Evolutionary conservation across 1,140 invertebrate genomes (phyloP).

Genomic region (Macrobrachium nipponense): DNA sequence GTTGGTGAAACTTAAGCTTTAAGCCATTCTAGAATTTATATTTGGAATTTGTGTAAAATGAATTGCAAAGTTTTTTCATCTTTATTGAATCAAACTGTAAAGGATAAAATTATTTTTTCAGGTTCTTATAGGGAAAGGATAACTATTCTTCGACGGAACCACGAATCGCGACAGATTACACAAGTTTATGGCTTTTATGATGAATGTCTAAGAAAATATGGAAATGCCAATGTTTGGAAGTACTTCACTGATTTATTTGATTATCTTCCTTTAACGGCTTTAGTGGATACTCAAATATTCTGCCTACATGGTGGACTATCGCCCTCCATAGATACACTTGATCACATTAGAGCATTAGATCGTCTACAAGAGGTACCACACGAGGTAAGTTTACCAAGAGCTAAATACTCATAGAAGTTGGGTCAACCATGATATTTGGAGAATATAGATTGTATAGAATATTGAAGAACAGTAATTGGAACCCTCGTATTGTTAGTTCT

Average conservation of each 20-base stretch:
- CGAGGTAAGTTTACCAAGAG: slow-evolving; percentile 77
- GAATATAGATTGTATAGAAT: no score
- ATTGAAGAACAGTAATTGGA: no score
- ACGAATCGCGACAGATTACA: slow-evolving; percentile 99
- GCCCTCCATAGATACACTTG: slow-evolving; percentile 98
- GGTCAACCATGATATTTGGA: no score
- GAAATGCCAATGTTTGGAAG: slow-evolving; percentile 99
- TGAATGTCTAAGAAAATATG: slow-evolving; percentile 99
- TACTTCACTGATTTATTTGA: slow-evolving; percentile 99
- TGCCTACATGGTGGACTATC: slow-evolving; percentile 99
- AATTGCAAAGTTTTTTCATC: neutral
- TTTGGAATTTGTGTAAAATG: neutral
- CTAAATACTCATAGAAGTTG: no score
- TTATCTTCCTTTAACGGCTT: slow-evolving; percentile 96
- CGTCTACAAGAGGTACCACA: slow-evolving; percentile 99
- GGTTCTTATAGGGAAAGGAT: slow-evolving; percentile 99
- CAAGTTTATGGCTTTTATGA: slow-evolving; percentile 99
- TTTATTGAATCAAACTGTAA: no score
- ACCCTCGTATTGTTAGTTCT: no score
- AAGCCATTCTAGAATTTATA: no score
- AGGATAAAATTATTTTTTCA: slow-evolving; percentile 68
- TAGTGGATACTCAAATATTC: slow-evolving; percentile 98
- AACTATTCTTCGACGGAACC: slow-evolving; percentile 98
- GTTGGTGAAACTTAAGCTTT: no score
- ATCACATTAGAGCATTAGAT: slow-evolving; percentile 98